A percentile compares a stretch with the other conserved stretches of the same genome.
Evolutionary conservation across 2,797 vertebrate species (phyloP).

Genomic region (Alauda arvensis): DNA sequence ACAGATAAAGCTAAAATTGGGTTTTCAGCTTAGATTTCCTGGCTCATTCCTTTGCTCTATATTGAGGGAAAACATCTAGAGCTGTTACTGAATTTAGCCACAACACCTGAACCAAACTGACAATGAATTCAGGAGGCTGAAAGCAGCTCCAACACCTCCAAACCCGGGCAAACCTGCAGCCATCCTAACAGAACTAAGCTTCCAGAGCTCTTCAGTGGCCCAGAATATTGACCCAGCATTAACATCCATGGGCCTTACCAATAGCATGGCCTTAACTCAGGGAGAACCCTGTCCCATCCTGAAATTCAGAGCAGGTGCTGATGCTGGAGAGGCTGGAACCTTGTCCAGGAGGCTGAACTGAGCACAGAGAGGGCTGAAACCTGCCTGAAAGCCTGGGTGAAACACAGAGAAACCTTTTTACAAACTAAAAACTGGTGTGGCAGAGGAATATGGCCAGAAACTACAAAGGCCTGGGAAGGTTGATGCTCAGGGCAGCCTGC

Average conservation of each 20-base stretch:
- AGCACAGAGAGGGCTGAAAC: not conserved
- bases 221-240: not conserved
- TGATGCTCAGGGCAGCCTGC: conserved; percentile 24
- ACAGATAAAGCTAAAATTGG: not conserved
- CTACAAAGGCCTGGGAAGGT: not conserved
- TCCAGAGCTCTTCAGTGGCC: accelerated
- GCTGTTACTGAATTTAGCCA: not conserved
- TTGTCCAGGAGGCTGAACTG: not conserved
- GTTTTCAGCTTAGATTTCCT: not conserved
- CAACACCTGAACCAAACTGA: not conserved
- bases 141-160: not conserved
- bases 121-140: not conserved
- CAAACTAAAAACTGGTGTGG: not conserved
- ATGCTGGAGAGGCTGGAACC: not conserved
- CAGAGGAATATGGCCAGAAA: not conserved
- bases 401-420: not conserved
- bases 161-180: not conserved
- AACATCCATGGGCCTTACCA: accelerated
- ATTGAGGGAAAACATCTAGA: accelerated
- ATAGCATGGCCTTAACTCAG: not conserved
- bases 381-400: not conserved
- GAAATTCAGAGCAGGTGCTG: not conserved
- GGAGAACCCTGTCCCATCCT: not conserved
- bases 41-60: not conserved
- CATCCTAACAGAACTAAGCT: not conserved